A percentile compares a stretch with the other conserved stretches of the same genome.
Conservation (phyloP, 2,888 invertebrate genomes). For the Ennomos erosarius region DNA sequence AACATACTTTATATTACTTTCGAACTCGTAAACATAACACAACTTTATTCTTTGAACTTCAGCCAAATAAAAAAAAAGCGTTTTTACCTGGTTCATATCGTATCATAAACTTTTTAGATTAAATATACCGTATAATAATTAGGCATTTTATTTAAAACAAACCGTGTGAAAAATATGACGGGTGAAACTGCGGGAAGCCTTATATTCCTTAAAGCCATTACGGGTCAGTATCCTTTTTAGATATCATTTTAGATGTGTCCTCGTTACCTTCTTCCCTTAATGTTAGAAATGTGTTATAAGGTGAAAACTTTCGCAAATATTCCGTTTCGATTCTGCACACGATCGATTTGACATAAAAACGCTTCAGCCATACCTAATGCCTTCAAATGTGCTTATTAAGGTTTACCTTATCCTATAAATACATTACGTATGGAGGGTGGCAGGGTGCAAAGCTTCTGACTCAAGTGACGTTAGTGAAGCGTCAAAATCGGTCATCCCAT, state of each 20-base stretch:
- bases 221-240: slow-evolving; percentile 37
- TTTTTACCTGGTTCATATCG: too few relatives aligned
- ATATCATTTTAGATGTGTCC: slow-evolving; percentile 56
- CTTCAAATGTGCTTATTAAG: slow-evolving; percentile 59
- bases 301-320: slow-evolving; percentile 57
- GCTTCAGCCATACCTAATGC: slow-evolving; percentile 55
- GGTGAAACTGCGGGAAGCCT: too few relatives aligned
- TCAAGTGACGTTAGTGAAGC: not conserved
- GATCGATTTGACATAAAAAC: slow-evolving; percentile 63
- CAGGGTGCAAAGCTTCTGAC: not conserved
- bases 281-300: slow-evolving; percentile 50
- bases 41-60: too few relatives aligned
- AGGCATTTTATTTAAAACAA: too few relatives aligned
- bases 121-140: too few relatives aligned
- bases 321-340: slow-evolving; percentile 59
- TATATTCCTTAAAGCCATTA: slow-evolving; percentile 18
- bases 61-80: too few relatives aligned
- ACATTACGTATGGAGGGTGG: slow-evolving; percentile 16
- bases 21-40: too few relatives aligned
- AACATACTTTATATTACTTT: too few relatives aligned
- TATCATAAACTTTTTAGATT: too few relatives aligned
- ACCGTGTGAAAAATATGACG: too few relatives aligned
- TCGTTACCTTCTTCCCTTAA: slow-evolving; percentile 46
- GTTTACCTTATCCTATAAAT: slow-evolving; percentile 28
- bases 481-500: not conserved